Conservation (phyloP, 1,140 invertebrate genomes). For the Listronotus bonariensis region DNA sequence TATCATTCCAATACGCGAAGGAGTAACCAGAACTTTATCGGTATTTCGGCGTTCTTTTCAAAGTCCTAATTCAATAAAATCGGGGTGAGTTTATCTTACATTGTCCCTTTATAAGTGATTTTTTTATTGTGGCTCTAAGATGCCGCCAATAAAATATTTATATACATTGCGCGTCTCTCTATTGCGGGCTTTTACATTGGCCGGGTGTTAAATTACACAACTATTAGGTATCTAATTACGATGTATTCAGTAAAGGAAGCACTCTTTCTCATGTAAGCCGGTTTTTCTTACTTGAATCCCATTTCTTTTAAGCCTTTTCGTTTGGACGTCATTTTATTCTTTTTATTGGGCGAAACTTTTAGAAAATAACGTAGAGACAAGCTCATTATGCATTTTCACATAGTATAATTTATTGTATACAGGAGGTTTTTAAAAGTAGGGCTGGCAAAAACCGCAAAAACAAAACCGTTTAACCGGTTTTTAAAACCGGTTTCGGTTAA, state of each 20-base stretch:
- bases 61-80: slow-evolving; percentile 20
- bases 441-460: too few species aligned
- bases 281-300: background rate
- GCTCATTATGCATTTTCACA: too few species aligned
- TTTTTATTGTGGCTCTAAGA: slow-evolving; percentile 23
- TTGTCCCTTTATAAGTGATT: slow-evolving; percentile 16
- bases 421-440: too few species aligned
- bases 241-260: slow-evolving; percentile 1
- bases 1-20: too few species aligned
- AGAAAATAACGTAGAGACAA: too few species aligned
- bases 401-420: too few species aligned
- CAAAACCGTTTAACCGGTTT: too few species aligned
- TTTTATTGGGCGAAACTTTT: too few species aligned
- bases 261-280: background rate
- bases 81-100: slow-evolving; percentile 2
- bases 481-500: too few species aligned
- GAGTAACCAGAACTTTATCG: background rate
- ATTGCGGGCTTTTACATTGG: slow-evolving; percentile 15
- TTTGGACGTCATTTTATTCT: too few species aligned
- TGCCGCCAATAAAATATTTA: slow-evolving; percentile 34
- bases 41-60: slow-evolving; percentile 1
- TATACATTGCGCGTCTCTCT: slow-evolving; percentile 11
- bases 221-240: slow-evolving; percentile 30
- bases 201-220: slow-evolving; percentile 23
- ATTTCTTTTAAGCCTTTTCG: too few species aligned